These are phyloP conservation scores for Drosophila bunnanda DNA, from an alignment of 2,888 invertebrate species.

Conservation along the genomic window DNA sequence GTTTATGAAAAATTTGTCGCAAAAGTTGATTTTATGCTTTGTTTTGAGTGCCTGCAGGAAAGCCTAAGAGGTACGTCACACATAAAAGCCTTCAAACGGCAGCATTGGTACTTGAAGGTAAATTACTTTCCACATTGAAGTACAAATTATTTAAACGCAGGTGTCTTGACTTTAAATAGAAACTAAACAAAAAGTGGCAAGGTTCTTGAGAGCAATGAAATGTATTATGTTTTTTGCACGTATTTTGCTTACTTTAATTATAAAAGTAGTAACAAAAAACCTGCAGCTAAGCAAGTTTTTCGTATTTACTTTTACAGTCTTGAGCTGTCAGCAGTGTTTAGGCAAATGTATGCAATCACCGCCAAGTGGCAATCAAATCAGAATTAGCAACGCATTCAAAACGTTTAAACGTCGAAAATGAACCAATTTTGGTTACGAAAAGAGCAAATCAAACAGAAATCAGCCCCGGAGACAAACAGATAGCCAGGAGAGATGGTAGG, in stretches of 20 bases:
- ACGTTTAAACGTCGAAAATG: constrained; percentile 53
- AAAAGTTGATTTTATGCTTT: constrained; percentile 47
- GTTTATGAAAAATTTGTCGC: constrained; percentile 73
- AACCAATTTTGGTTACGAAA: constrained; percentile 65
- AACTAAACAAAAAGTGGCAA: constrained; percentile 1
- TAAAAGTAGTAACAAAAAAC: constrained; percentile 17
- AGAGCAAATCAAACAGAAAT: constrained; percentile 39
- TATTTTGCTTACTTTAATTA: constrained; percentile 10
- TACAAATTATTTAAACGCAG: neutral
- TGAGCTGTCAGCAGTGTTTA: constrained; percentile 29
- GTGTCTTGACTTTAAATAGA: constrained; percentile 11
- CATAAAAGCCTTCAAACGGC: neutral
- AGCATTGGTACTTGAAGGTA: neutral
- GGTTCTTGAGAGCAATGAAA: constrained; percentile 2
- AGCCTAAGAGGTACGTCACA: neutral
- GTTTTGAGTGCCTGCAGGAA: constrained; percentile 19
- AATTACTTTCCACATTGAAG: neutral
- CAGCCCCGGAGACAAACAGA: constrained; percentile 8
- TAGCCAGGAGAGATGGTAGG: neutral
- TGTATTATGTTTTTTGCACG: neutral
- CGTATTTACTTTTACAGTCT: neutral
- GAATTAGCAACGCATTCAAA: constrained; percentile 53
- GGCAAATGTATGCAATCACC: constrained; percentile 33
- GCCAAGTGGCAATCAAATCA: constrained; percentile 47
- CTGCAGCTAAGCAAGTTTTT: constrained; percentile 5